Evolutionary conservation across 30 jellyfish, hydroid and myxozoan genomes (phyloP), one percentile per base, ranked within the genome.

Genomic region (Rhopilema esculentum): DNA sequence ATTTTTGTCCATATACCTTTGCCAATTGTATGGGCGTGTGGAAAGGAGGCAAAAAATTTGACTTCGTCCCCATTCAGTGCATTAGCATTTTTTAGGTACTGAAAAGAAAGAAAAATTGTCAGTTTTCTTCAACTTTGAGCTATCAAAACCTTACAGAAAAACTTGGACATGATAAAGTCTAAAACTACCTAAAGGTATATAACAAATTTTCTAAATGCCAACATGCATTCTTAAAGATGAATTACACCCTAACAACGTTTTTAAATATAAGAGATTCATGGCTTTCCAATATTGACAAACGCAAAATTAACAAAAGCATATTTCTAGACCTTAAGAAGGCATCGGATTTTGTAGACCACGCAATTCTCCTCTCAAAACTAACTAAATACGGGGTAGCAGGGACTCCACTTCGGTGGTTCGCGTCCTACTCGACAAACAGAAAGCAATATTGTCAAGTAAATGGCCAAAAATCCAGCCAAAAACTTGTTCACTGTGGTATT

Each of bases 41-140:
- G 96, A 31, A 88, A 78, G 12, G 96, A 66, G 65, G 96, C 96
- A 51, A 88, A 88, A 33, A 88, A 31, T 57, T 77, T 88, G 27
- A 86, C 52, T 23, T 76, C 89, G 1, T 52, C 52, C 18, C 51
- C 20, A 30, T 66, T 28, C 1, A 25, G 48, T 30, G 25, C 49
- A 26, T 31, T 40, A 7, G 66, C 66, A 7, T 19, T 66, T 49
- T 61, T 57, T 30, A 26, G 23, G 31, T 62, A 9, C 79, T n/a
- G 31, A n/a, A 77, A 51, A 6, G 67, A 72, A 19, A 1, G 25
- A 28, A 30, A 40, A n/a, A n/a, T n/a, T n/a, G n/a, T n/a, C n/a
- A n/a, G n/a, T n/a, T n/a, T n/a, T n/a, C n/a, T n/a, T n/a, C n/a
- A n/a, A n/a, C n/a, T n/a, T n/a, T n/a, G n/a, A n/a, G n/a, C n/a